Percentiles rank a stretch among this genome's conserved stretches.
These are phyloP conservation scores for Papilio gigon DNA, from an alignment of 2,888 invertebrate species.

Conservation along the genomic window DNA sequence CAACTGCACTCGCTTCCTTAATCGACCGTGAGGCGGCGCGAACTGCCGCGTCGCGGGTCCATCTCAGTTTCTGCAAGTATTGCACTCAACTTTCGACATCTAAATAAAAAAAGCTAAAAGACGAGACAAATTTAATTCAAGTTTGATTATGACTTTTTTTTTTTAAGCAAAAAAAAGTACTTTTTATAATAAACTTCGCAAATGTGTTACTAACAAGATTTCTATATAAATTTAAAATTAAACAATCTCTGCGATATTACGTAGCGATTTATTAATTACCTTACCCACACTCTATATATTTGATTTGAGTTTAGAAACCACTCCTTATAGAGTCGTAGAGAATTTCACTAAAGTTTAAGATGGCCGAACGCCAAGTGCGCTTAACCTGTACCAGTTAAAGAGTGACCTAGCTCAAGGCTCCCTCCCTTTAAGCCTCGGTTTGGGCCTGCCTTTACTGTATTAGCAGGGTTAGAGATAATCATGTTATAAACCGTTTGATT, in stretches of 20 bases:
- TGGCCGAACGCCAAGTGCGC: not conserved
- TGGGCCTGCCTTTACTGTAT: not conserved
- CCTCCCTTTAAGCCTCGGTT: not conserved
- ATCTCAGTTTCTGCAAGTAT: constrained; percentile 77
- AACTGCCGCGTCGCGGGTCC: constrained; percentile 63
- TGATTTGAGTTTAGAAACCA: not conserved
- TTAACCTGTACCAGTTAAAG: constrained; percentile 9
- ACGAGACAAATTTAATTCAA: too few relatives aligned
- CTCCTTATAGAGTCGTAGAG: not conserved
- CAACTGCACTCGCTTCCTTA: constrained; percentile 82
- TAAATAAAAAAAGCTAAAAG: not conserved
- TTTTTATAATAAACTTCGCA: not conserved
- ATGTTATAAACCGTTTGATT: not conserved
- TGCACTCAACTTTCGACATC: constrained; percentile 73
- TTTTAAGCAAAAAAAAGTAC: not conserved
- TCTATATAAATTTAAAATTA: too few relatives aligned
- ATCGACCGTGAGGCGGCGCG: constrained; percentile 73
- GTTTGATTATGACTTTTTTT: not conserved
- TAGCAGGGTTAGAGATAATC: not conserved
- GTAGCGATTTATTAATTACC: too few relatives aligned
- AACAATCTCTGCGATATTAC: too few relatives aligned
- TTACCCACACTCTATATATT: not conserved
- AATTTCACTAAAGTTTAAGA: not conserved
- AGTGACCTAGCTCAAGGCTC: not conserved
- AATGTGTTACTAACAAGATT: not conserved